Evolutionary conservation across 2,888 invertebrate genomes (phyloP), one percentile per base, ranked within the genome.

Genomic region (Scrobipalpa costella): DNA sequence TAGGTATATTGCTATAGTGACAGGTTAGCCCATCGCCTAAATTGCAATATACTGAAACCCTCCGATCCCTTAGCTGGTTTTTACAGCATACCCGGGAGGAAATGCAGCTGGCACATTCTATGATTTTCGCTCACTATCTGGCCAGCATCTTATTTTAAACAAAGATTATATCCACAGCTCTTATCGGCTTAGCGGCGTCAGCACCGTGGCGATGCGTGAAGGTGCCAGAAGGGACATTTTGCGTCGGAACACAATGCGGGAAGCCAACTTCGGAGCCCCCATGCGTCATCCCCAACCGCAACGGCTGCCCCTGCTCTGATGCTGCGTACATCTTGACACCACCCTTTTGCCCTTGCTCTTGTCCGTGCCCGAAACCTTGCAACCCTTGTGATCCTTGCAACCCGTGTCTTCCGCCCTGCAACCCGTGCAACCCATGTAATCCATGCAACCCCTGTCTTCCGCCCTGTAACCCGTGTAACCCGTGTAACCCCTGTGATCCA

Each of bases 331-430:
- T 49, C 17, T 49, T n/a, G 17, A 49, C 19, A 2, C 13, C 34
- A 3, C 38, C 17, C 0, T 17, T 36, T 36, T 27, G 27, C 27
- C 27, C 27, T 27, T 3, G 27, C 27, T 5, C 27, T 27, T 3
- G 27, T 27, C 27, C 27, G 27, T 27, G 27, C 27, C 27, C 27
- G 27, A 27, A 57, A n/a, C 57, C 57, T 11, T 57, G 57, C 21
- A 57, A 57, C 34, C 34, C 57, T 9, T 57, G 57, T 11, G 15
- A 33, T 17, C 57, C 57, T 0, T 57, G 34, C 15, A 57, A 57
- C 36, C 57, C 57, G 36, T 57, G 52, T 5, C 27, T 27, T 3
- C 27, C 27, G 27, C 27, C 27, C 2, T 27, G 27, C 5, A 27
- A 27, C 5, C 27, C 27, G 27, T 27, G 27, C 27, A 5, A 27